Evolutionary conservation across 2,113 vertebrate species (phyloP).

Genomic region (Scolopax mira): DNA sequence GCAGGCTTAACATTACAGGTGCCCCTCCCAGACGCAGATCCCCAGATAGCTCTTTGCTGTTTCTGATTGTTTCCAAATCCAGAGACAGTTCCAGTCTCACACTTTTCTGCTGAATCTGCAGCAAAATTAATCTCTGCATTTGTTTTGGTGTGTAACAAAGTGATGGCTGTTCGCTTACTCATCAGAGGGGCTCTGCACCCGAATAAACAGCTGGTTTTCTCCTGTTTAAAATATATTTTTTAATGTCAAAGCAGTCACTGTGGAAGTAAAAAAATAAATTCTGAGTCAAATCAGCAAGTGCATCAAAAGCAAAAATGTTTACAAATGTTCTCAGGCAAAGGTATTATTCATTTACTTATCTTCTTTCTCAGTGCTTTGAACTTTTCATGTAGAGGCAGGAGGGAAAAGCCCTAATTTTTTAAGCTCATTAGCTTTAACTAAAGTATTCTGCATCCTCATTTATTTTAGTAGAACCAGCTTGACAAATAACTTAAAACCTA

Average conservation of each 20-base stretch:
- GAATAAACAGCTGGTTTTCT: not conserved
- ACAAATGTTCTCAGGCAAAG: not conserved
- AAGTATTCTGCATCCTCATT: not conserved
- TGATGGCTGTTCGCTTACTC: not conserved
- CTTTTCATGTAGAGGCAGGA: not conserved
- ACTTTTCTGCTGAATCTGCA: not conserved
- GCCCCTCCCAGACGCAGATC: not conserved
- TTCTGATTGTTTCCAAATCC: not conserved
- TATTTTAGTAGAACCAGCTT: slow-evolving; percentile 9
- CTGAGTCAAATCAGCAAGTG: not conserved
- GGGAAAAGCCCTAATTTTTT: slow-evolving; percentile 11
- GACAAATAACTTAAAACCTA: not conserved
- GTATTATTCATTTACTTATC: not conserved
- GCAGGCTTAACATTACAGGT: not conserved
- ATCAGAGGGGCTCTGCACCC: not conserved
- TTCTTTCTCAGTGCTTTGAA: not conserved
- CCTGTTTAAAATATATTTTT: not conserved
- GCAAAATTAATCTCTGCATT: not conserved
- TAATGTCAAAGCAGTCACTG: not conserved
- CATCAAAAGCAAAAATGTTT: slow-evolving; percentile 14
- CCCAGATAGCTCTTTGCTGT: not conserved
- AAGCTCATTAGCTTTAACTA: not conserved
- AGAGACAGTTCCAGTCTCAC: not conserved
- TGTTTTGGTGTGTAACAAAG: not conserved
- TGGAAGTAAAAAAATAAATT: not conserved